Percentiles rank a stretch among this genome's conserved stretches.
Evolutionary conservation across 2,888 invertebrate genomes (phyloP).

Genomic region (Stegana nigrithorax): DNA sequence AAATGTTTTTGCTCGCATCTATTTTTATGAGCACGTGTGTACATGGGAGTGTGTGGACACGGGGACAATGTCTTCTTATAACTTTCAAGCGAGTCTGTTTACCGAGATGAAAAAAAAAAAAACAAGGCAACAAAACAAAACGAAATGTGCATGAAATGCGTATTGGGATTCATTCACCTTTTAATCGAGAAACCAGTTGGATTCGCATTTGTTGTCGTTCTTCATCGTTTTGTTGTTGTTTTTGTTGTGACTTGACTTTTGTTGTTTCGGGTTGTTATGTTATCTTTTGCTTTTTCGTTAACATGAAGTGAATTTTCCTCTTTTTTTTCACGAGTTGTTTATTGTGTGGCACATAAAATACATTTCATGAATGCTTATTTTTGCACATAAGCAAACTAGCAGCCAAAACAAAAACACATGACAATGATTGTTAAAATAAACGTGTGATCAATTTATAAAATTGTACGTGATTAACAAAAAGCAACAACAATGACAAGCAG

Average conservation of each 20-base stretch:
- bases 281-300: neutral
- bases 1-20: too few species aligned
- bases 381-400: slow-evolving; percentile 9
- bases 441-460: slow-evolving; percentile 13
- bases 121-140: neutral
- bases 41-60: too few species aligned
- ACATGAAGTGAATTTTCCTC: neutral
- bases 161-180: slow-evolving; percentile 53
- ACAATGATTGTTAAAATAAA: neutral
- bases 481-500: neutral
- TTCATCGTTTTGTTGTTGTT: too few species aligned
- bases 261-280: too few species aligned
- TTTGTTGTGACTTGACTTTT: too few species aligned
- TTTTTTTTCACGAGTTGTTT: neutral
- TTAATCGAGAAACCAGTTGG: slow-evolving; percentile 52
- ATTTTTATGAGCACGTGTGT: too few species aligned
- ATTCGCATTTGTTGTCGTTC: too few species aligned
- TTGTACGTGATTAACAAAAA: slow-evolving; percentile 7
- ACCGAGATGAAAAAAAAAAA: neutral
- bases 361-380: too few species aligned
- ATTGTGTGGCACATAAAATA: too few species aligned
- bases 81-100: too few species aligned
- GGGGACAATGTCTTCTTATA: too few species aligned
- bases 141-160: slow-evolving; percentile 9
- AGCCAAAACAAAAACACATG: neutral